Evolutionary conservation across 2,797 vertebrate species (phyloP).

Genomic region (Cyprinella venusta): DNA sequence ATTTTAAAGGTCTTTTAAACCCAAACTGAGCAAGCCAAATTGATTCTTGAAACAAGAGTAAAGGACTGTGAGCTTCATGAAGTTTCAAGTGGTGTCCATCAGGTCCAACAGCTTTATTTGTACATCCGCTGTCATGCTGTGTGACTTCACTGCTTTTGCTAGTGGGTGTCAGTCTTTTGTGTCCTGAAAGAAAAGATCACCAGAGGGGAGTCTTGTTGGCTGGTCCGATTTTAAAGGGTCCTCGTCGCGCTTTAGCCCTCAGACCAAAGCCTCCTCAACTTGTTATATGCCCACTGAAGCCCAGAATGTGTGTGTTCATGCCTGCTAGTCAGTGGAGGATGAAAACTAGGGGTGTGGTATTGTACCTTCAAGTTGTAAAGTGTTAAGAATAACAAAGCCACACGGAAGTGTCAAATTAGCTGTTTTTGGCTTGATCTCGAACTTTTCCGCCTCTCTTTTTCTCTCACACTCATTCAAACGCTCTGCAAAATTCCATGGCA

Average conservation of each 20-base stretch:
- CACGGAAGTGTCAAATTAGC: conserved; percentile 47
- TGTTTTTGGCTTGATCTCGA: conserved; percentile 32
- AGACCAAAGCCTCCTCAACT: conserved; percentile 33
- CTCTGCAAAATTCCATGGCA: conserved; percentile 19
- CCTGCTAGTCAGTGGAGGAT: conserved; percentile 40
- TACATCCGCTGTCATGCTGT: conserved; percentile 46
- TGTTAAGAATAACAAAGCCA: conserved; percentile 40
- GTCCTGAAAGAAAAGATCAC: conserved; percentile 38
- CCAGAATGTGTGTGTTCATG: conserved; percentile 41
- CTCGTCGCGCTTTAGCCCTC: conserved; percentile 19
- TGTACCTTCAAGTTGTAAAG: conserved; percentile 37
- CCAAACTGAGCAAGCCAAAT: not conserved
- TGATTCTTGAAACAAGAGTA: not conserved
- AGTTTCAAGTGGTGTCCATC: conserved; percentile 47
- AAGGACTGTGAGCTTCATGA: not conserved
- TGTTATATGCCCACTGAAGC: conserved; percentile 10
- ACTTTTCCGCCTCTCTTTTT: conserved; percentile 21
- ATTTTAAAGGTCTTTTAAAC: not conserved
- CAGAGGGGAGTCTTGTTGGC: conserved; percentile 42
- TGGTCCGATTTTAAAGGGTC: conserved; percentile 5
- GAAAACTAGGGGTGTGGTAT: conserved; percentile 48
- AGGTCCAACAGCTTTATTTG: conserved; percentile 43
- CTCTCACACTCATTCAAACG: not conserved
- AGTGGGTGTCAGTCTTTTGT: conserved; percentile 46
- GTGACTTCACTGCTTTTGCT: conserved; percentile 44